phyloP scores from a whole-genome alignment of 1,140 invertebrate species.

The Ganaspis sp. region DNA sequence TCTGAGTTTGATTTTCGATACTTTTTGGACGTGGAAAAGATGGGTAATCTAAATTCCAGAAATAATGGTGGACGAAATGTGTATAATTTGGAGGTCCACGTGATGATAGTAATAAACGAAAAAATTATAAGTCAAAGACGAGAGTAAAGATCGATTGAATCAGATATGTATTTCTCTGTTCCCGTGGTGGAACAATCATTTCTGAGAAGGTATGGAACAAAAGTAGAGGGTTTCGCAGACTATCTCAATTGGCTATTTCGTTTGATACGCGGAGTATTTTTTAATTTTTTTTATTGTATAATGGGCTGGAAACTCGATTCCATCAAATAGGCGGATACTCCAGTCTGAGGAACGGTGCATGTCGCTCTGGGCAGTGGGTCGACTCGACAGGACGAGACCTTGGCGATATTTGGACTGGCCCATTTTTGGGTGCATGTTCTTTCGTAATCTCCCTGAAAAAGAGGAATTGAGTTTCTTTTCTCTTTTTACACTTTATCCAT shows the following conservation, averaged over 20 bases:
- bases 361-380: conserved; percentile 39
- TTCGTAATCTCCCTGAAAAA: neutral
- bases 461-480: conserved; percentile 31
- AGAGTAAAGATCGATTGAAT: neutral
- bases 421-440: conserved; percentile 23
- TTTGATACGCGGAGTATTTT: neutral
- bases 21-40: too few species aligned
- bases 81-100: neutral
- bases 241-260: conserved; percentile 10
- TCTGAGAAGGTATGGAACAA: conserved; percentile 3
- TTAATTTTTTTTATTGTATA: conserved; percentile 8
- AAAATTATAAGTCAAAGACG: neutral
- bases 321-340: conserved; percentile 19
- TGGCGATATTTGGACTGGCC: conserved; percentile 17
- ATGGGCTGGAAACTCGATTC: conserved; percentile 17
- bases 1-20: too few species aligned
- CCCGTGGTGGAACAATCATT: neutral
- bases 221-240: conserved; percentile 16
- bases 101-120: neutral
- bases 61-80: neutral
- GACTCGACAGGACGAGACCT: conserved; percentile 30
- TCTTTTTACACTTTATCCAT: conserved; percentile 9
- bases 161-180: neutral
- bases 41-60: neutral
- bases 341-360: neutral